Base-by-base conservation (phyloP, 2,113 vertebrate genomes). In the Scomber colias region DNA sequence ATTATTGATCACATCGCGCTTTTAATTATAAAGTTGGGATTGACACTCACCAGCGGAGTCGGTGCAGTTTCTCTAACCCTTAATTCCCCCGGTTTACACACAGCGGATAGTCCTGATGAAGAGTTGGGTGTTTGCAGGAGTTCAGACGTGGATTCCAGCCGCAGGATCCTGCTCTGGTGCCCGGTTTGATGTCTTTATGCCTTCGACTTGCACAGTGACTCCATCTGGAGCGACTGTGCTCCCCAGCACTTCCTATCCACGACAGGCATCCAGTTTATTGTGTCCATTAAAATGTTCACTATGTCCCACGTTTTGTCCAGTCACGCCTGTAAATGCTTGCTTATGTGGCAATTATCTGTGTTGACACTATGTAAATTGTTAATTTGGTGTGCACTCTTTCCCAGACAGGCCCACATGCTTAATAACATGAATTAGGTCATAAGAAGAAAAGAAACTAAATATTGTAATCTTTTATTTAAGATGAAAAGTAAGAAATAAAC, bases 201-300 rank as follows among this genome's bases (percentile, higher is more conserved):
- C 56, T 87, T 74, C 69, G 71, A 77, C 80, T 89, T 16, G 67
- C 90, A 83, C 79, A 79, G 66, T 77, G 82, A 77, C 85, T 89
- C 84, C 88, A 84, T 90, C 78, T 89, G 89, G 71, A 79, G 65
- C 61, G 62, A 75, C 87, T 81, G 75, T 75, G 87, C 70, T 84
- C 77, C 79, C 74, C 78, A 31, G 74, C 54, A 77, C 81, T 81
- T 80, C 75, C 87, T 64, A 61, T 30, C 71, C 82, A 79, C 81
- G 48, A 77, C 81, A 71, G 83, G 78, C 65, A 71, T 78, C 81
- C 84, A 76, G 8, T 82, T 88, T 88, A 84, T 84, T 83, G 15
- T 84, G 87, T 72, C 80, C 78, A 81, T 79, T 87, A 75, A 87
- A 81, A 67, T 73, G 82, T 87, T 67, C 79, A 64, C 49, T 48